Conservation (phyloP, 2,888 invertebrate species). For the Hoplodrina blanda region DNA sequence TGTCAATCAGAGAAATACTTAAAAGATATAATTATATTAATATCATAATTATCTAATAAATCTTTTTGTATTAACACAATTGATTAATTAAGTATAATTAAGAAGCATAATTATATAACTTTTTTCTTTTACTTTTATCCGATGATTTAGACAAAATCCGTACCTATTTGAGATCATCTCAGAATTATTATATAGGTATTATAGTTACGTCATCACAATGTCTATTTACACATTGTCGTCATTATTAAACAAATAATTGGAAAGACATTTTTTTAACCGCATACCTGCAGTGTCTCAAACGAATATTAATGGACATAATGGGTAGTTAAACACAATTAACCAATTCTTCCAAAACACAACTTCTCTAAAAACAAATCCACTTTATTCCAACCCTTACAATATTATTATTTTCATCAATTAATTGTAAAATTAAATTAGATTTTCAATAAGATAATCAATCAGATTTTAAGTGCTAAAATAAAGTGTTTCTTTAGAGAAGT, state of each 20-base stretch:
- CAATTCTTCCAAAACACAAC: no score
- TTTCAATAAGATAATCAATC: no score
- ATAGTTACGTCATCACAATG: conserved; percentile 14
- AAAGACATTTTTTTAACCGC: not conserved
- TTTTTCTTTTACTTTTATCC: not conserved
- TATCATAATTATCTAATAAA: not conserved
- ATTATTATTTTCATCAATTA: no score
- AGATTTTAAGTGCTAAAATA: no score
- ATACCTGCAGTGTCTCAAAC: not conserved
- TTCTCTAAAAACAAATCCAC: no score
- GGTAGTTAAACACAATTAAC: no score
- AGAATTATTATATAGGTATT: not conserved
- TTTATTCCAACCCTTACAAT: no score
- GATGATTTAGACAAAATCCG: not conserved
- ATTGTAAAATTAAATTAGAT: no score
- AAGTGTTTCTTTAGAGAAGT: no score
- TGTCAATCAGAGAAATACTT: not conserved
- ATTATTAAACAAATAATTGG: not conserved
- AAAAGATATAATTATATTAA: not conserved
- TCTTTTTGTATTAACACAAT: conserved; percentile 1
- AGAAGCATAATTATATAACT: not conserved
- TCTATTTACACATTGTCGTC: not conserved
- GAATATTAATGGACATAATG: not conserved
- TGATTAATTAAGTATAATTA: not conserved
- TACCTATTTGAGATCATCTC: conserved; percentile 16